Evolutionary conservation across 2,797 vertebrate species (phyloP).

Genomic region (Amniataba percoides): DNA sequence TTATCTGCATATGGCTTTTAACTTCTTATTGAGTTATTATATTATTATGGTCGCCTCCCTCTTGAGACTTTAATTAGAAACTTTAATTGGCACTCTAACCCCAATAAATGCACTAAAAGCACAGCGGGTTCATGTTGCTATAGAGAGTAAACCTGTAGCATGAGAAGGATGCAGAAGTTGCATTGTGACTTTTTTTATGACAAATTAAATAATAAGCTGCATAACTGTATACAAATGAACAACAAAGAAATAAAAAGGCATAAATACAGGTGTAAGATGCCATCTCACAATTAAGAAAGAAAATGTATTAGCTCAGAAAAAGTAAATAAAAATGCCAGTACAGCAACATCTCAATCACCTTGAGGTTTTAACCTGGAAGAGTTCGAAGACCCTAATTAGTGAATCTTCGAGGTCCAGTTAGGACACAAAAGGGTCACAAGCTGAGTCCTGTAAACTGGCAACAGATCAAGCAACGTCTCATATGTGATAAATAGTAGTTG

Average conservation of each 20-base stretch:
- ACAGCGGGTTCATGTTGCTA: not conserved
- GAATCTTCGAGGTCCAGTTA: not conserved
- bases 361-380: not conserved
- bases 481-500: no score
- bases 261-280: not conserved
- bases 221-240: not conserved
- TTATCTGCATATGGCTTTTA: conserved; percentile 61
- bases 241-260: not conserved
- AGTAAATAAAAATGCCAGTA: not conserved
- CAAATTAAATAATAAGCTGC: no score
- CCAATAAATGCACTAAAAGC: conserved; percentile 6
- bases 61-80: conserved; percentile 62
- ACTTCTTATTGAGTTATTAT: conserved; percentile 58
- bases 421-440: not conserved
- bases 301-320: not conserved
- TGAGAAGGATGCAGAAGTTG: not conserved
- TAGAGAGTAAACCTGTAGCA: not conserved
- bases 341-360: not conserved
- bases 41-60: conserved; percentile 50
- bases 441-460: not conserved
- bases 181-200: not conserved
- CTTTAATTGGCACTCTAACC: conserved; percentile 55
- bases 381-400: not conserved
- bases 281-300: not conserved
- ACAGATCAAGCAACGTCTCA: no score